A percentile compares a stretch with the other conserved stretches of the same genome.
Conservation (phyloP, 2,888 invertebrate species). For the Trissolcus brochymenae region DNA sequence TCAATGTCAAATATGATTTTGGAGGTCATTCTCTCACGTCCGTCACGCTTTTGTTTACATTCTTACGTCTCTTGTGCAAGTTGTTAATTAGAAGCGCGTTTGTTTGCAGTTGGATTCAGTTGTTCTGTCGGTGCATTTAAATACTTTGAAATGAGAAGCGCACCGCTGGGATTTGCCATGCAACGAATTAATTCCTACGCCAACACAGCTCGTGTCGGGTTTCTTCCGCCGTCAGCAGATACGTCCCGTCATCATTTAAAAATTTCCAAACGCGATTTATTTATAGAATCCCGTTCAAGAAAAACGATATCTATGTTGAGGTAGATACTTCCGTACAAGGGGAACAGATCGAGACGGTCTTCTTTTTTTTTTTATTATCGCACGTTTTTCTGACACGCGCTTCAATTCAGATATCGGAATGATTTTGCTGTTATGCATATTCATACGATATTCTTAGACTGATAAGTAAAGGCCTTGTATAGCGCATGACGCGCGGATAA, state of each 20-base stretch:
- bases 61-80: neutral
- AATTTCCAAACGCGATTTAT: too few species aligned
- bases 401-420: neutral
- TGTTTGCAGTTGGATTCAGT: slow-evolving; percentile 1
- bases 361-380: too few species aligned
- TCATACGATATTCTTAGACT: slow-evolving; percentile 11
- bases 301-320: slow-evolving; percentile 16
- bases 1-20: neutral
- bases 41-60: too few species aligned
- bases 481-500: slow-evolving; percentile 2
- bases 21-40: neutral
- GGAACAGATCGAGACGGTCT: too few species aligned
- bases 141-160: neutral
- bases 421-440: slow-evolving; percentile 7
- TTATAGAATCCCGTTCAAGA: too few species aligned
- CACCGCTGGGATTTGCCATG: neutral
- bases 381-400: neutral
- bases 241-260: too few species aligned
- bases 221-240: neutral
- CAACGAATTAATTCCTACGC: slow-evolving; percentile 1
- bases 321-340: slow-evolving; percentile 7
- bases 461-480: slow-evolving; percentile 26
- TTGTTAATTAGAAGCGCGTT: neutral
- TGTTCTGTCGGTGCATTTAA: neutral
- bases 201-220: neutral